phyloP scores from a whole-genome alignment of 2,888 invertebrate species.

The Meloe dianella region DNA sequence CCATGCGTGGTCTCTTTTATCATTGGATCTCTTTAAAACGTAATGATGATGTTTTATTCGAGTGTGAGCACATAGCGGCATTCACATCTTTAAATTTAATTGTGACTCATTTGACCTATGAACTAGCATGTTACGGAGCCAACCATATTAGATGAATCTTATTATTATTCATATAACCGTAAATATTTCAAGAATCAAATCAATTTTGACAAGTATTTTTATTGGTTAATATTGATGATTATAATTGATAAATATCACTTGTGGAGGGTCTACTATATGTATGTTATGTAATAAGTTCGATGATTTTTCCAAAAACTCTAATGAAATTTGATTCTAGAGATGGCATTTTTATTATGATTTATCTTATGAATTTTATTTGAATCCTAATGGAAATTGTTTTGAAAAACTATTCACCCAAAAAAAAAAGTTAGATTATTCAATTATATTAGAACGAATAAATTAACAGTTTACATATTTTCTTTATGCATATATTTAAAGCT shows the following conservation, averaged over 20 bases:
- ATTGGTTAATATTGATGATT: neutral
- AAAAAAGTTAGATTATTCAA: slow-evolving; percentile 25
- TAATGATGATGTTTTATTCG: slow-evolving; percentile 44
- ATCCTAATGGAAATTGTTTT: neutral
- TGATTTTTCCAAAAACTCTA: neutral
- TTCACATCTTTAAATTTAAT: slow-evolving; percentile 42
- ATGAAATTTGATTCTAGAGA: neutral
- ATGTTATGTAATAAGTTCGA: neutral
- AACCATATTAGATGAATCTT: slow-evolving; percentile 6
- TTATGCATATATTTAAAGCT: slow-evolving; percentile 24
- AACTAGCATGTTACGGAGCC: slow-evolving; percentile 33
- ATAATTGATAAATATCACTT: neutral
- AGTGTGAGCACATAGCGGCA: slow-evolving; percentile 43
- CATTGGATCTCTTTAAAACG: slow-evolving; percentile 23
- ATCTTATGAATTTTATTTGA: neutral
- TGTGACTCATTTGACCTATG: slow-evolving; percentile 49
- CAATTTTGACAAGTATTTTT: neutral
- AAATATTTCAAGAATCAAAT: slow-evolving; percentile 13
- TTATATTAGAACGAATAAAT: slow-evolving; percentile 27
- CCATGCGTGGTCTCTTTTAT: slow-evolving; percentile 17
- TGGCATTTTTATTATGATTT: slow-evolving; percentile 4
- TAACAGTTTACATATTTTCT: slow-evolving; percentile 28
- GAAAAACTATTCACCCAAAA: neutral
- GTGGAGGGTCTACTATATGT: slow-evolving; percentile 3
- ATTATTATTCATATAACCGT: slow-evolving; percentile 26